phyloP scores from a whole-genome alignment of 2,888 invertebrate genomes.

The Plagodis pulveraria region DNA sequence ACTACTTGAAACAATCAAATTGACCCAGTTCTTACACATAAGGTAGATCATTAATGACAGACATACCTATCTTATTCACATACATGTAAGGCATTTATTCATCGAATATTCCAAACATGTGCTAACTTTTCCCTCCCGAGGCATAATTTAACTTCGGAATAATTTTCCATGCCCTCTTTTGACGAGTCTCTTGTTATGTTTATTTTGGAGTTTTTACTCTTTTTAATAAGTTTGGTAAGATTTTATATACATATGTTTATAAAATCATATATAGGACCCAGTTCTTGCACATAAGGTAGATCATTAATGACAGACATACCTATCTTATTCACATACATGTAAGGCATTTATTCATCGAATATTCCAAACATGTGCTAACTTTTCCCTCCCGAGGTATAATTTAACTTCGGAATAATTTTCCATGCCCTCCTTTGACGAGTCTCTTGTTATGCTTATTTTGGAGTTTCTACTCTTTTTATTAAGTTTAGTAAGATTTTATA shows the following conservation, averaged over 20 bases:
- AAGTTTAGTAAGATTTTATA: no score
- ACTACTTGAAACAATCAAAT: no score
- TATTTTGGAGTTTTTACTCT: slow-evolving; percentile 3
- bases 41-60: neutral
- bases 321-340: slow-evolving; percentile 1
- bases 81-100: slow-evolving; percentile 1
- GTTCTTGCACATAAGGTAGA: neutral
- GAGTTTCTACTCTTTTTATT: neutral
- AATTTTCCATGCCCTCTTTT: slow-evolving; percentile 12
- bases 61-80: neutral
- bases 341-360: slow-evolving; percentile 2
- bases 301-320: slow-evolving; percentile 1
- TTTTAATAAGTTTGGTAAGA: neutral
- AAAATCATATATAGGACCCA: no score
- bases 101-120: slow-evolving; percentile 15
- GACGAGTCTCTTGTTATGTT: slow-evolving; percentile 9
- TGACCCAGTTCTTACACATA: no score
- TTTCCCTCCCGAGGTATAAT: slow-evolving; percentile 18
- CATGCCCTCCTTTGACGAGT: slow-evolving; percentile 5
- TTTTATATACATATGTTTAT: no score
- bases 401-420: slow-evolving; percentile 14
- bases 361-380: slow-evolving; percentile 16
- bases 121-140: slow-evolving; percentile 13
- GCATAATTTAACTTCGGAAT: slow-evolving; percentile 16
- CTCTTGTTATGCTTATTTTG: slow-evolving; percentile 10